Evolutionary conservation across 1,140 invertebrate genomes (phyloP).

Genomic region (Panagrolaimus sp.): DNA sequence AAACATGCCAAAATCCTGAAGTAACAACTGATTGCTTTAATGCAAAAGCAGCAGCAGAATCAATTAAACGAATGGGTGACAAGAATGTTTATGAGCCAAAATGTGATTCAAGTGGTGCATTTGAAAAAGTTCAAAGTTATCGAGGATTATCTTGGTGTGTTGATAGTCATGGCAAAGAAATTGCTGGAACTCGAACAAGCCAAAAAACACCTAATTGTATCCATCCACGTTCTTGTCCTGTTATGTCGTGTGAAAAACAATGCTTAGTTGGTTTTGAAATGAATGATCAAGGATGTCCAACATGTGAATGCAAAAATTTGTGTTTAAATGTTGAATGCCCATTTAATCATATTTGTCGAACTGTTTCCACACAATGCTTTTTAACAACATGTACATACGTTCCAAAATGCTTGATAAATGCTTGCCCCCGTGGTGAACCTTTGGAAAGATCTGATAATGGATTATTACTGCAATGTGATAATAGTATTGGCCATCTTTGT

Average conservation of each 20-base stretch:
- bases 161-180: conserved; percentile 36
- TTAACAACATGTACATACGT: conserved; percentile 32
- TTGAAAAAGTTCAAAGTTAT: conserved; percentile 32
- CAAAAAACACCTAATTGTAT: conserved; percentile 33
- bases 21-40: conserved; percentile 25
- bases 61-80: background rate
- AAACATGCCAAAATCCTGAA: conserved; percentile 19
- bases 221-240: conserved; percentile 39
- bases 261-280: conserved; percentile 36
- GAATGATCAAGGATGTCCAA: conserved; percentile 31
- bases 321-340: conserved; percentile 36
- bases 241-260: conserved; percentile 24
- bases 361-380: conserved; percentile 26
- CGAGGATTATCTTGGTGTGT: conserved; percentile 40
- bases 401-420: conserved; percentile 46
- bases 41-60: conserved; percentile 19
- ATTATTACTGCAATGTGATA: conserved; percentile 31
- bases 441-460: conserved; percentile 26
- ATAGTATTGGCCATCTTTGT: conserved; percentile 28
- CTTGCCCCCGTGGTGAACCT: conserved; percentile 44
- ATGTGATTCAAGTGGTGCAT: conserved; percentile 34
- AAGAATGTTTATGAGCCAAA: conserved; percentile 25
- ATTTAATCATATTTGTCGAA: conserved; percentile 37
- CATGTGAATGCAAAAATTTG: conserved; percentile 36
- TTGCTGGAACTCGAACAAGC: conserved; percentile 25